Conservation (phyloP, 2,113 vertebrate species). For the Nymphicus hollandicus region DNA sequence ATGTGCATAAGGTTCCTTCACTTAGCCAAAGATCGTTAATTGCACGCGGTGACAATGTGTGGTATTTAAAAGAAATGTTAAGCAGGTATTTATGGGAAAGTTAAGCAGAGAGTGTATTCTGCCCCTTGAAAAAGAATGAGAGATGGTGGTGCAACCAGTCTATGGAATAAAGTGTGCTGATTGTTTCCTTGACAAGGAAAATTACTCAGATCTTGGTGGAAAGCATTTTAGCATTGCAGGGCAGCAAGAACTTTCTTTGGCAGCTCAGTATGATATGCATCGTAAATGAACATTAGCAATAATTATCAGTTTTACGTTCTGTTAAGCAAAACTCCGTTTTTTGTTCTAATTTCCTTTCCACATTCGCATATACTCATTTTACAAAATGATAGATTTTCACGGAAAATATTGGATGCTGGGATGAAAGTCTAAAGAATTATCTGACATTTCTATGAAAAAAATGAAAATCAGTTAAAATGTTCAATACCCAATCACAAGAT, state of each 20-base stretch:
- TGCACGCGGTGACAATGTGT: not conserved
- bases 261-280: conserved; percentile 16
- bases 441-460: not conserved
- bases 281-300: conserved; percentile 17
- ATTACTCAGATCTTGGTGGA: conserved; percentile 33
- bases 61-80: conserved; percentile 22
- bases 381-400: not conserved
- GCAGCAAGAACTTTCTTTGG: conserved; percentile 26
- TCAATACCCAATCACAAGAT: not conserved
- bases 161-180: not conserved
- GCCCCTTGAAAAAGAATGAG: not conserved
- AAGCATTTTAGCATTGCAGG: conserved; percentile 13
- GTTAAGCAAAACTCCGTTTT: conserved; percentile 24
- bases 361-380: not conserved
- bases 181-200: conserved; percentile 52
- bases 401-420: not conserved
- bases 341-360: conserved; percentile 13
- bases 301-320: conserved; percentile 5
- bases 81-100: not conserved
- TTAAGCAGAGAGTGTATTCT: not conserved
- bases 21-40: not conserved
- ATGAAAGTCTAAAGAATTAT: not conserved
- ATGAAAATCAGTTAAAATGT: not conserved
- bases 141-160: not conserved
- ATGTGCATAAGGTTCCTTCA: not conserved